A percentile compares a stretch with the other conserved stretches of the same genome.
Conservation (phyloP, 2,113 vertebrate species). For the Gallinago jamesoni region DNA sequence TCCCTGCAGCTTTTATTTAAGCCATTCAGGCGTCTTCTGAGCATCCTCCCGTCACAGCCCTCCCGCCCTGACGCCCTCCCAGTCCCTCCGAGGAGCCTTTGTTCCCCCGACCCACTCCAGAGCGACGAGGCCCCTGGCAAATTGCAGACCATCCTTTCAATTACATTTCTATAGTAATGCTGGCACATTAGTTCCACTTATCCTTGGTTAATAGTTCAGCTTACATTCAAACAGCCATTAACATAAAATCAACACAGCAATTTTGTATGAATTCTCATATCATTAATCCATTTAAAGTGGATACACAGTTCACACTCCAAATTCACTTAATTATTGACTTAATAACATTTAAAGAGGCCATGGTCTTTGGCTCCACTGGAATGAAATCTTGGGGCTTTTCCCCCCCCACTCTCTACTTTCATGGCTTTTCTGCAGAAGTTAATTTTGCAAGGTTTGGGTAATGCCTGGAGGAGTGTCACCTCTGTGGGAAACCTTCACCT, state of each 20-base stretch:
- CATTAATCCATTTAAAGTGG: constrained; percentile 72
- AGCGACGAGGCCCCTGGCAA: not conserved
- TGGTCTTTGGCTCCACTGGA: not conserved
- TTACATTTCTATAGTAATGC: constrained; percentile 43
- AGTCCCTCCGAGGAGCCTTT: not conserved
- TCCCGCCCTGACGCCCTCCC: not conserved
- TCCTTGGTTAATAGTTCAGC: constrained; percentile 69
- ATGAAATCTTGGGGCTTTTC: not conserved
- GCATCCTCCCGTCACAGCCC: not conserved
- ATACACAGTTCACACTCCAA: constrained; percentile 57
- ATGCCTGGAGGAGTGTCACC: not conserved
- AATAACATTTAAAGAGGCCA: constrained; percentile 47
- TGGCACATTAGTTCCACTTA: constrained; percentile 65
- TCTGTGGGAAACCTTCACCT: not conserved
- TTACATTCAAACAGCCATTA: constrained; percentile 73
- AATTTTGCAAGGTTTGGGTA: not conserved
- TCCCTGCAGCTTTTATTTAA: not conserved
- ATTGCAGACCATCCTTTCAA: constrained; percentile 46
- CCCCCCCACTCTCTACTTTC: not conserved
- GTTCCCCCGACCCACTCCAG: not conserved
- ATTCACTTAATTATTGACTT: constrained; percentile 68
- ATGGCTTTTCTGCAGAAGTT: not conserved
- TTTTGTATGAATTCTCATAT: constrained; percentile 64
- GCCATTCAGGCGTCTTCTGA: not conserved
- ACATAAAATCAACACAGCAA: constrained; percentile 74